A percentile compares a stretch with the other conserved stretches of the same genome.
Evolutionary conservation across 2,797 vertebrate species (phyloP).

Genomic region (Falco biarmicus): DNA sequence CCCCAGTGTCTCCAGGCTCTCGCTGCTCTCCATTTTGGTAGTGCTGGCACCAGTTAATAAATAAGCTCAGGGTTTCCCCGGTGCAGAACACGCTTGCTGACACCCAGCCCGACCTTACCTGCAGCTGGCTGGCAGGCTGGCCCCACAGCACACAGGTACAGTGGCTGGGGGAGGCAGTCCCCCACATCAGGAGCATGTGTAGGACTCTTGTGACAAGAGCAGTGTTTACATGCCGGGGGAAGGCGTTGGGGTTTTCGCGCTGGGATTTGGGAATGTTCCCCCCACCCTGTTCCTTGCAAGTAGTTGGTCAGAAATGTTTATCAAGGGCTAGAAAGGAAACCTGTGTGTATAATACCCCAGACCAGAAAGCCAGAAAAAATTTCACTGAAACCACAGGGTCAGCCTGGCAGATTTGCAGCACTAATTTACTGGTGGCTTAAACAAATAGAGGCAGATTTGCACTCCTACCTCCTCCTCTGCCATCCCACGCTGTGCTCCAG

Average conservation of each 20-base stretch:
- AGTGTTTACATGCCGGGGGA: neutral
- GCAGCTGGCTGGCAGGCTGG: neutral
- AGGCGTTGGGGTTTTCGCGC: neutral
- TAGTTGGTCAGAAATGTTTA: conserved; percentile 39
- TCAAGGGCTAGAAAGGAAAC: conserved; percentile 54
- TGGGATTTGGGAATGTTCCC: conserved; percentile 14
- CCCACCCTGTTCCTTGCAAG: neutral
- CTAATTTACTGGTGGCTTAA: conserved; percentile 34
- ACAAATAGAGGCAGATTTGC: conserved; percentile 1
- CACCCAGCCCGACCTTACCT: neutral
- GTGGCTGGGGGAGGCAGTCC: neutral
- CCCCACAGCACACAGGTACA: rapidly evolving
- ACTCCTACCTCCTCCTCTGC: neutral
- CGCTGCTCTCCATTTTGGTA: neutral
- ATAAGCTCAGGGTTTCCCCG: neutral
- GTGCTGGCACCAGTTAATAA: rapidly evolving
- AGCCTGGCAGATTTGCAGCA: conserved; percentile 26
- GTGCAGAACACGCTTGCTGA: rapidly evolving
- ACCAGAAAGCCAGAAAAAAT: conserved; percentile 57
- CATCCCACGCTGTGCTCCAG: neutral
- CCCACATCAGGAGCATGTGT: rapidly evolving
- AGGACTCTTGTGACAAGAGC: neutral
- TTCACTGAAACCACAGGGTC: conserved; percentile 25
- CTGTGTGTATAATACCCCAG: conserved; percentile 5
- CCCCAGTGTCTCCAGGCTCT: neutral